These are phyloP conservation scores for Petrocephalus zakoni DNA, from an alignment of 2,113 vertebrate species.

Conservation along the genomic window DNA sequence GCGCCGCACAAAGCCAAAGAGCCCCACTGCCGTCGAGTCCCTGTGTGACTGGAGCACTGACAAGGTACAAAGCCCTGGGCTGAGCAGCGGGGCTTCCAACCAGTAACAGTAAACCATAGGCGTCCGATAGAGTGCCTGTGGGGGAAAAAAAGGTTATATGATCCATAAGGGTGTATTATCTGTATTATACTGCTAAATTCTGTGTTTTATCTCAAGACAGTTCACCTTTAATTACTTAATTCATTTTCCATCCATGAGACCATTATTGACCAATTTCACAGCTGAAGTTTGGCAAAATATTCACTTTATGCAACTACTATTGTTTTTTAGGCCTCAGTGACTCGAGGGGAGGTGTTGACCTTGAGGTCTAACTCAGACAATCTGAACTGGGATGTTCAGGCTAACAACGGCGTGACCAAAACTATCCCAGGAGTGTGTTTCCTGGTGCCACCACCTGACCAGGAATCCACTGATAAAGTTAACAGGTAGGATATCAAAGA, in stretches of 20 bases:
- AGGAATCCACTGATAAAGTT: slow-evolving; percentile 66
- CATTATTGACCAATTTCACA: background rate
- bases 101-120: background rate
- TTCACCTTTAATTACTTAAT: background rate
- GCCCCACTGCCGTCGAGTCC: slow-evolving; percentile 68
- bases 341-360: slow-evolving; percentile 68
- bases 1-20: slow-evolving; percentile 56
- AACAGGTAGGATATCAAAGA: slow-evolving; percentile 61
- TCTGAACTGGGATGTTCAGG: slow-evolving; percentile 74
- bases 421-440: slow-evolving; percentile 79
- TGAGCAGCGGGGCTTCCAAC: background rate
- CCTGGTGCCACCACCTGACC: slow-evolving; percentile 78
- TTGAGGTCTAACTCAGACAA: slow-evolving; percentile 74
- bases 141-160: background rate
- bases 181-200: background rate
- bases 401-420: slow-evolving; percentile 56
- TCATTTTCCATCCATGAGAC: background rate
- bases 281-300: background rate
- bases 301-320: background rate
- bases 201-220: background rate
- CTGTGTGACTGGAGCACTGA: slow-evolving; percentile 87
- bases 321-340: slow-evolving; percentile 64
- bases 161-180: background rate
- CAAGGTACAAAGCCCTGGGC: slow-evolving; percentile 55
- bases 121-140: background rate